Percentiles rank a stretch among this genome's conserved stretches.
Conservation (phyloP, 2,797 vertebrate species). For the Tachyglossus aculeatus region DNA sequence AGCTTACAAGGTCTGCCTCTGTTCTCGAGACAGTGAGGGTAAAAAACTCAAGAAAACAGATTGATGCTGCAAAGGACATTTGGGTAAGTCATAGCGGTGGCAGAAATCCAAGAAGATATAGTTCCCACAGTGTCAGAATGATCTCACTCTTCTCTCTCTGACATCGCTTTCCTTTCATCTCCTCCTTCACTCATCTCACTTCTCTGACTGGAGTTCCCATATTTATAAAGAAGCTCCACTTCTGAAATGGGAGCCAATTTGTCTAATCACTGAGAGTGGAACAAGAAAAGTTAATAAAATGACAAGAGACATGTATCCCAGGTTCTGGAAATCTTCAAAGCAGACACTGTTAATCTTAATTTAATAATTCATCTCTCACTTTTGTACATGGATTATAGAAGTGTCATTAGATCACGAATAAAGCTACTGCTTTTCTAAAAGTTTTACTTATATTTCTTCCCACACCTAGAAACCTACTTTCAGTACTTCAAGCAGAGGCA, state of each 20-base stretch:
- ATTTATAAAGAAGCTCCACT: not conserved
- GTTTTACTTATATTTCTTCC: not conserved
- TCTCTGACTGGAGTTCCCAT: not conserved
- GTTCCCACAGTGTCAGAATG: too few species aligned
- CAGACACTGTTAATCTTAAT: not conserved
- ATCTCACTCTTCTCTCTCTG: too few species aligned
- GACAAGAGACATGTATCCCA: not conserved
- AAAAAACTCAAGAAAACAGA: too few species aligned
- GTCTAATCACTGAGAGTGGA: not conserved
- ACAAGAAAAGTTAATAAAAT: not conserved
- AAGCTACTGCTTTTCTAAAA: not conserved
- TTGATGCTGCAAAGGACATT: too few species aligned
- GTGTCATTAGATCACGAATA: not conserved
- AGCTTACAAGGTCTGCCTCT: too few species aligned
- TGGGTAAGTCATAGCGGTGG: too few species aligned
- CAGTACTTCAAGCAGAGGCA: constrained; percentile 16
- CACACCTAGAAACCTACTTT: not conserved
- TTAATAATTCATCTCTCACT: constrained; percentile 4
- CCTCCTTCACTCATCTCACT: not conserved
- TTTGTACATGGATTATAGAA: constrained; percentile 4
- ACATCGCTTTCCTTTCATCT: too few species aligned
- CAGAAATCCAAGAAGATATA: too few species aligned
- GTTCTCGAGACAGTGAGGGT: too few species aligned
- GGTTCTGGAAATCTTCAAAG: constrained; percentile 18
- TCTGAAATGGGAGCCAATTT: not conserved